Evolutionary conservation across 2,888 invertebrate genomes (phyloP).

Genomic region (Cylloceria caligata): DNA sequence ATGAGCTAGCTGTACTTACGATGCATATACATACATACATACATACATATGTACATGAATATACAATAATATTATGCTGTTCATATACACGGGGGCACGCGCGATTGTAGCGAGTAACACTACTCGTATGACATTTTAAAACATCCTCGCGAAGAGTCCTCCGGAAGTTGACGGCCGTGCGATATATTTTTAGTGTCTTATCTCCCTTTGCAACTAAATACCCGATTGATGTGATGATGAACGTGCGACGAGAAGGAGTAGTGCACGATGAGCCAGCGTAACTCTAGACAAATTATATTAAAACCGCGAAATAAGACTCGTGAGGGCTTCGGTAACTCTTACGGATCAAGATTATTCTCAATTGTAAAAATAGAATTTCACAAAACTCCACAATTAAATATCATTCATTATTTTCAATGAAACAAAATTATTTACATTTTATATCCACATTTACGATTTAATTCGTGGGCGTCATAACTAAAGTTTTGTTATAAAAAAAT

Average conservation of each 20-base stretch:
- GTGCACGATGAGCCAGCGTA: slow-evolving; percentile 66
- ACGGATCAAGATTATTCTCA: slow-evolving; percentile 28
- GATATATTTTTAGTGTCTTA: slow-evolving; percentile 75
- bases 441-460: no score
- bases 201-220: slow-evolving; percentile 73
- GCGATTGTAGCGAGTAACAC: slow-evolving; percentile 60
- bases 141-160: slow-evolving; percentile 68
- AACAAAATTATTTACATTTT: not conserved
- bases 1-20: slow-evolving; percentile 46
- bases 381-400: not conserved
- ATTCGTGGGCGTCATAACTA: no score
- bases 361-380: not conserved
- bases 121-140: slow-evolving; percentile 76
- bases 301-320: slow-evolving; percentile 23
- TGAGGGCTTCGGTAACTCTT: not conserved
- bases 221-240: slow-evolving; percentile 68
- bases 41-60: slow-evolving; percentile 34
- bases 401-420: not conserved
- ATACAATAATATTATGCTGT: slow-evolving; percentile 50
- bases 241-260: slow-evolving; percentile 60
- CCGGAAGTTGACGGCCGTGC: slow-evolving; percentile 74
- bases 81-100: slow-evolving; percentile 59
- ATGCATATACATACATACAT: slow-evolving; percentile 50
- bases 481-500: not conserved
- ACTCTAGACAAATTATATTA: slow-evolving; percentile 59